phyloP scores from a whole-genome alignment of 2,888 invertebrate genomes.

The Synergus itoensis region DNA sequence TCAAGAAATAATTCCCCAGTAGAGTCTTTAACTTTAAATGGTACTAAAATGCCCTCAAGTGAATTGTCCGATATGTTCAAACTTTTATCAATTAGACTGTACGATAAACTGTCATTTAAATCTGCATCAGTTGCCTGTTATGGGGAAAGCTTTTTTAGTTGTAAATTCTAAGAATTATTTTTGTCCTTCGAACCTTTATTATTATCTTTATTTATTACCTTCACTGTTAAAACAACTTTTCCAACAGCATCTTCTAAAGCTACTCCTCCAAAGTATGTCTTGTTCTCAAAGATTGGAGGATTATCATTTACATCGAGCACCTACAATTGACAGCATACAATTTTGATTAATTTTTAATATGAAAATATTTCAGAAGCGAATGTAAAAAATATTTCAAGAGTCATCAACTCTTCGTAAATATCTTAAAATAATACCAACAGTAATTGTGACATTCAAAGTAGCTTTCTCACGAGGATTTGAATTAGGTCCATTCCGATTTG shows the following conservation, averaged over 20 bases:
- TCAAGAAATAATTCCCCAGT: conserved; percentile 79
- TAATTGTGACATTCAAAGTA: conserved; percentile 77
- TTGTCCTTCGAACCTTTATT: no score
- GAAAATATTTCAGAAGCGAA: background rate
- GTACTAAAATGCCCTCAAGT: conserved; percentile 74
- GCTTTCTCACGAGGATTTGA: conserved; percentile 69
- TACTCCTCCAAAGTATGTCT: conserved; percentile 80
- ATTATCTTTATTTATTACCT: conserved; percentile 69
- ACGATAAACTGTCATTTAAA: conserved; percentile 75
- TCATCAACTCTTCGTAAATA: no score
- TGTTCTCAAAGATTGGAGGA: conserved; percentile 79
- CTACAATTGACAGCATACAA: conserved; percentile 69
- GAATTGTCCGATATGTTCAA: conserved; percentile 73
- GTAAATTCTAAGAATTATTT: background rate
- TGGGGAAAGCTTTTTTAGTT: background rate
- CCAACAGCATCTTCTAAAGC: conserved; percentile 77
- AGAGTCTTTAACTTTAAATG: conserved; percentile 75
- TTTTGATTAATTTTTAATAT: background rate
- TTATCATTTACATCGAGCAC: conserved; percentile 82
- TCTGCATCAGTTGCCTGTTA: conserved; percentile 82
- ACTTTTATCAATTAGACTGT: conserved; percentile 71
- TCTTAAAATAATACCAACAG: conserved; percentile 68
- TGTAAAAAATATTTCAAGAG: background rate
- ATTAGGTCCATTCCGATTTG: conserved; percentile 70
- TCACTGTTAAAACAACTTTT: conserved; percentile 78